These are phyloP conservation scores for Clavelina lepadiformis DNA, from an alignment of 23 tunicate genomes.

Conservation along the genomic window DNA sequence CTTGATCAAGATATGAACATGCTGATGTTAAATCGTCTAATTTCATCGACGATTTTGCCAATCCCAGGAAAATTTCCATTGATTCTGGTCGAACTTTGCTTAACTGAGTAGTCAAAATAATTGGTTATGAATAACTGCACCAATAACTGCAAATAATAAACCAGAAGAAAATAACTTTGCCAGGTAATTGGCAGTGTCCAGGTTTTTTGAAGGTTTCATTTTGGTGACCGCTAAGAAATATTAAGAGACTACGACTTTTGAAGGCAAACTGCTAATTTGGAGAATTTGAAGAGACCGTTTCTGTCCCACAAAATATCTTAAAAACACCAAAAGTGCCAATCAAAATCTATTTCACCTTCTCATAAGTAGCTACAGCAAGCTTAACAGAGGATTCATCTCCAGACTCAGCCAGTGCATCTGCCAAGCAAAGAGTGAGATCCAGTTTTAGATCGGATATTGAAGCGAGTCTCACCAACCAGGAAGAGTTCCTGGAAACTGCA, in stretches of 20 bases:
- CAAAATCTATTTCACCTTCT: slow-evolving; percentile 31
- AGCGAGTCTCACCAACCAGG: slow-evolving; percentile 9
- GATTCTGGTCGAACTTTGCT: slow-evolving; percentile 16
- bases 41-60: slow-evolving; percentile 14
- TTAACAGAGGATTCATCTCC: slow-evolving; percentile 2
- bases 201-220: too few species aligned
- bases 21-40: slow-evolving; percentile 13
- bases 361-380: slow-evolving; percentile 48
- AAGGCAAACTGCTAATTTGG: too few species aligned
- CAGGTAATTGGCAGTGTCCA: too few species aligned
- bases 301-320: too few species aligned
- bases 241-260: too few species aligned
- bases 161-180: too few species aligned
- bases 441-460: slow-evolving; percentile 12
- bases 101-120: too few species aligned
- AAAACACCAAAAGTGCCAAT: neutral
- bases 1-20: slow-evolving; percentile 5
- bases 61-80: slow-evolving; percentile 4
- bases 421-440: slow-evolving; percentile 30
- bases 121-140: too few species aligned
- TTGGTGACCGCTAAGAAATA: too few species aligned
- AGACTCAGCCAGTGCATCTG: slow-evolving; percentile 37
- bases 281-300: too few species aligned
- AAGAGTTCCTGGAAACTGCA: neutral
- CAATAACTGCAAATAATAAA: too few species aligned